These are phyloP conservation scores for Beroe forskalii DNA, from an alignment of 37 sponge, comb jelly and placozoan genomes.

Conservation along the genomic window DNA sequence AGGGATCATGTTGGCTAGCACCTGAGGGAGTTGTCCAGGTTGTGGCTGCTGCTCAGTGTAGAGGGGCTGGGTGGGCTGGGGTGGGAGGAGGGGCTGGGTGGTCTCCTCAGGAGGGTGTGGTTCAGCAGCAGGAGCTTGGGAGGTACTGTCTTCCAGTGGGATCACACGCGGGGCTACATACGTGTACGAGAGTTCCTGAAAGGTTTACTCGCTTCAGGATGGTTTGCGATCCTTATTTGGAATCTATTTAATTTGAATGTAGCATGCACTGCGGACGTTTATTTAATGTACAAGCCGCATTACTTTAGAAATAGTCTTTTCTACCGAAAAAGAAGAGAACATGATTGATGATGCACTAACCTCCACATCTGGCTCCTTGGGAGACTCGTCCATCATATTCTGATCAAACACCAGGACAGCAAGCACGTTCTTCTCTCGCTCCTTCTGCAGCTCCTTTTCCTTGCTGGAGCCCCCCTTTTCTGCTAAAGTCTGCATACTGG, in stretches of 20 bases:
- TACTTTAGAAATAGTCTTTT: too few species aligned
- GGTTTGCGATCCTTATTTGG: too few species aligned
- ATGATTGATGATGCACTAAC: neutral
- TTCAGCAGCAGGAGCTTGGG: neutral
- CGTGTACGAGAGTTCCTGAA: slow-evolving; percentile 44
- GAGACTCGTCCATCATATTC: slow-evolving; percentile 8
- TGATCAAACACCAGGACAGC: slow-evolving; percentile 63
- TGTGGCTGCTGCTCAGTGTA: neutral
- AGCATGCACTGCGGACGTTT: too few species aligned
- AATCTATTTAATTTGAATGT: too few species aligned
- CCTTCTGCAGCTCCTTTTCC: slow-evolving; percentile 32
- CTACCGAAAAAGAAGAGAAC: too few species aligned
- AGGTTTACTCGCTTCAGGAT: too few species aligned
- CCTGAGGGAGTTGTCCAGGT: slow-evolving; percentile 10
- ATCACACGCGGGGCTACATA: slow-evolving; percentile 1
- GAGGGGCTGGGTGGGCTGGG: neutral
- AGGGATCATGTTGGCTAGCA: slow-evolving; percentile 17
- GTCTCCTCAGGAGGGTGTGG: neutral
- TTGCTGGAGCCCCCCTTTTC: slow-evolving; percentile 11
- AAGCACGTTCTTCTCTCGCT: slow-evolving; percentile 53
- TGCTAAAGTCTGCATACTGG: neutral
- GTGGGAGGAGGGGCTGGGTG: neutral
- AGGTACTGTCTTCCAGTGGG: slow-evolving; percentile 12
- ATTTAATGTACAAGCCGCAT: too few species aligned
- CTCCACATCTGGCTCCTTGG: slow-evolving; percentile 32